phyloP scores from a whole-genome alignment of 2,888 invertebrate genomes.

The Trissolcus brochymenae region DNA sequence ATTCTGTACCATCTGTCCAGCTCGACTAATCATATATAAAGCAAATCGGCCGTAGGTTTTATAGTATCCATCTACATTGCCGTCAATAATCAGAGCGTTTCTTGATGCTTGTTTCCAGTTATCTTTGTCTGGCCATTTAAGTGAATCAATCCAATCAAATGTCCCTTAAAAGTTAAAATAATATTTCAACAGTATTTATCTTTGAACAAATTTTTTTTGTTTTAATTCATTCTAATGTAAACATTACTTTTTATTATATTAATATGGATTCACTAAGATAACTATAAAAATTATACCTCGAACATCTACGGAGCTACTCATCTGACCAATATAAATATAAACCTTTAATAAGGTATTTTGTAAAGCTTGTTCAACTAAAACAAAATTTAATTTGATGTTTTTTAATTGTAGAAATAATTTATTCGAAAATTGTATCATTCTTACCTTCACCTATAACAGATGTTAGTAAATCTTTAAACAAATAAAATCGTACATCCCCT shows the following conservation, averaged over 20 bases:
- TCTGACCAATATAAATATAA: slow-evolving; percentile 23
- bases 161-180: slow-evolving; percentile 6
- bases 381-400: neutral
- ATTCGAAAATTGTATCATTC: neutral
- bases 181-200: neutral
- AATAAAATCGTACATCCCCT: slow-evolving; percentile 22
- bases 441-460: slow-evolving; percentile 31
- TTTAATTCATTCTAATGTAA: neutral
- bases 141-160: slow-evolving; percentile 8
- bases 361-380: slow-evolving; percentile 19
- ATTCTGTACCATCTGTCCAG: slow-evolving; percentile 5
- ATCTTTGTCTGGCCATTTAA: slow-evolving; percentile 4
- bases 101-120: slow-evolving; percentile 5
- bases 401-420: neutral
- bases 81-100: slow-evolving; percentile 12
- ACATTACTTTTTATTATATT: neutral
- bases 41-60: slow-evolving; percentile 24
- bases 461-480: slow-evolving; percentile 25
- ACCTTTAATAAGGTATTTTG: slow-evolving; percentile 7
- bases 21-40: slow-evolving; percentile 18
- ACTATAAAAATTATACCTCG: slow-evolving; percentile 5
- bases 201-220: no score
- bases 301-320: slow-evolving; percentile 17
- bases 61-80: slow-evolving; percentile 21
- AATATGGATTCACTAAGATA: neutral